Base-by-base conservation (phyloP, 1,140 invertebrate species). In the Amyelois transitella region DNA sequence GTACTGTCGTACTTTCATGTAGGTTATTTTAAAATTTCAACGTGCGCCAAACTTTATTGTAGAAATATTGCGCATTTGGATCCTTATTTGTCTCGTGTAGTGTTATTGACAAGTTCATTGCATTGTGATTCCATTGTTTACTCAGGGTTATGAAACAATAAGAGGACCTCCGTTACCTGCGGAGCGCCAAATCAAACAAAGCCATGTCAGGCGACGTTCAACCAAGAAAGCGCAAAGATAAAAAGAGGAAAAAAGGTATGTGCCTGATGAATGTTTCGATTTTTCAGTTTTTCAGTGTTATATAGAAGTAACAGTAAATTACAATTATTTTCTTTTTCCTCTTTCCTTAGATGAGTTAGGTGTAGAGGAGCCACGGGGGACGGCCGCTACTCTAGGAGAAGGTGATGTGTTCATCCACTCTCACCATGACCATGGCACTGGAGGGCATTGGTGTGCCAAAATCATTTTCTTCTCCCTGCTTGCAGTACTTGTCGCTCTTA, bases 371-470 rank as follows among this genome's bases (percentile, higher is more conserved):
- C 77, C 77, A 60, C 79, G 81, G 67, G 80, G 76, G 12, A 82
- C 78, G 18, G 68, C 77, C 6, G 78, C 82, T 22, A 75, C 81
- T 54, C 64, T 89, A 57, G 77, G 80, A 38, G 86, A 89, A 63
- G 92, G 92, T 18, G 92, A 93, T 74, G 88, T 93, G 19, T 92
- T 92, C 49, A 92, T 95, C 68, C 94, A 96, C 69, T 90, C 95
- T 21, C 91, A 95, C 20, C 92, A 94, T 66, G 93, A 95, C 44
- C 91, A 90, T 60, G 90, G 91, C 7, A 94, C 92, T 12, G 94
- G 94, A 38, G 94, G 94, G 21, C 93, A 94, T 69, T 93, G 94
- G 90, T 94, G 93, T 79, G 94, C 94, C 6, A 95, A 94, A 87
- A 91, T 96, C 38, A 89, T 96, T 58, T 96, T 96, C 81, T 95